Evolutionary conservation across 2,113 vertebrate genomes (phyloP).

Genomic region (Damaliscus lunatus): DNA sequence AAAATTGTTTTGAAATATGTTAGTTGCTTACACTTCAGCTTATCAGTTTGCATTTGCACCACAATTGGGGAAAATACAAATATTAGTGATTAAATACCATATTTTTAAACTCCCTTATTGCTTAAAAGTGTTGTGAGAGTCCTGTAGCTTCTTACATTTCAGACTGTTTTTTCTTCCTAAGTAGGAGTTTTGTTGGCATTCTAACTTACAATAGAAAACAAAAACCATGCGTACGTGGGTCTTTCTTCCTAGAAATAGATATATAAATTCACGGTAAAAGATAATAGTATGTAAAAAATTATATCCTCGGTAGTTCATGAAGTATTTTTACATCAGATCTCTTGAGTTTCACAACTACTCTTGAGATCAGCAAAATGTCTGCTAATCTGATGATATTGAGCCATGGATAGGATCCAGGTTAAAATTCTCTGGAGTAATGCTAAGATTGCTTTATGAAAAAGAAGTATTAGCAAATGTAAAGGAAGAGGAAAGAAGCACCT

Average conservation of each 20-base stretch:
- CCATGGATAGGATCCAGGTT: not conserved
- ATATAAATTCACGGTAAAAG: not conserved
- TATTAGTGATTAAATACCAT: not conserved
- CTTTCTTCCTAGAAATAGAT: constrained; percentile 12
- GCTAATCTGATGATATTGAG: not conserved
- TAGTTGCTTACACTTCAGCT: not conserved
- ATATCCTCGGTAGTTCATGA: not conserved
- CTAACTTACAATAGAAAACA: not conserved
- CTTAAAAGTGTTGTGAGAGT: not conserved
- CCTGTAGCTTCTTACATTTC: not conserved
- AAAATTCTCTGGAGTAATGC: constrained; percentile 19
- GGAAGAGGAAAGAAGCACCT: not conserved
- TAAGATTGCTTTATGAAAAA: constrained; percentile 6
- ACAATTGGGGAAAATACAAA: not conserved
- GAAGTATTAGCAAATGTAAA: not conserved
- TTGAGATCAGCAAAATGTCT: not conserved
- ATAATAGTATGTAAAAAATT: not conserved
- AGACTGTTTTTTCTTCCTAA: not conserved
- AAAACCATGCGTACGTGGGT: not conserved
- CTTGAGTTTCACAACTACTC: not conserved
- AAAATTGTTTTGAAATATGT: not conserved
- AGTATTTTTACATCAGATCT: not conserved
- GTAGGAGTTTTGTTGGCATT: not conserved
- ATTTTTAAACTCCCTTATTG: not conserved
- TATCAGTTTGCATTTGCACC: constrained; percentile 16